These are phyloP conservation scores for Euplexia lucipara DNA, from an alignment of 2,888 invertebrate species.

Conservation along the genomic window DNA sequence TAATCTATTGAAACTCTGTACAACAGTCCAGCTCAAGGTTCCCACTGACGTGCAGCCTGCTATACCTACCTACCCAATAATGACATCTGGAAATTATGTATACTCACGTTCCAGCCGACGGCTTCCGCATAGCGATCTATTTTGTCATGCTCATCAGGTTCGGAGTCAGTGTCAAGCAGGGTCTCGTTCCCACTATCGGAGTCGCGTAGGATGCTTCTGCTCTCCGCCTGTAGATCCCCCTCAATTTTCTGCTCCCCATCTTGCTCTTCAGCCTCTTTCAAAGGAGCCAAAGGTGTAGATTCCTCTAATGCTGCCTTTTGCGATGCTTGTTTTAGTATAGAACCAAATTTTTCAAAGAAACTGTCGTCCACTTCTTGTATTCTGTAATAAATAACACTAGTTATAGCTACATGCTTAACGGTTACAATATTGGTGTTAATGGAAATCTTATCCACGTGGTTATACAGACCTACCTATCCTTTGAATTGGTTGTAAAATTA, in stretches of 20 bases:
- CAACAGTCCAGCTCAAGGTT: no score
- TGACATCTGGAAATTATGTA: background rate
- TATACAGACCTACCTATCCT: no score
- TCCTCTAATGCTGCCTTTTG: conserved; percentile 91
- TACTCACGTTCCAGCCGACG: conserved; percentile 95
- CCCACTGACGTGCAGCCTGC: no score
- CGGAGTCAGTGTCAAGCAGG: conserved; percentile 92
- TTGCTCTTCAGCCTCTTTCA: conserved; percentile 85
- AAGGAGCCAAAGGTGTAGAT: conserved; percentile 89
- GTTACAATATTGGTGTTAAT: background rate
- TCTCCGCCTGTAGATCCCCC: conserved; percentile 81
- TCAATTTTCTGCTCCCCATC: conserved; percentile 84
- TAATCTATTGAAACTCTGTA: no score
- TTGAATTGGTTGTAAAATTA: background rate
- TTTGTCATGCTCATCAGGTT: conserved; percentile 92
- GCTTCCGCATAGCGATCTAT: conserved; percentile 92
- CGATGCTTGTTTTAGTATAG: conserved; percentile 92
- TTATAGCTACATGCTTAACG: conserved; percentile 2
- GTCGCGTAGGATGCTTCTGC: conserved; percentile 79
- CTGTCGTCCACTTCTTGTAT: conserved; percentile 96
- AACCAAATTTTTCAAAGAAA: conserved; percentile 96
- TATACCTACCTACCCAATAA: background rate
- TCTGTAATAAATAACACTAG: conserved; percentile 86
- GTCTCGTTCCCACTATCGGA: conserved; percentile 91
- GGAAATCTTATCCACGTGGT: background rate